phyloP scores from a whole-genome alignment of 2,888 invertebrate genomes.

The Plebejus argus region DNA sequence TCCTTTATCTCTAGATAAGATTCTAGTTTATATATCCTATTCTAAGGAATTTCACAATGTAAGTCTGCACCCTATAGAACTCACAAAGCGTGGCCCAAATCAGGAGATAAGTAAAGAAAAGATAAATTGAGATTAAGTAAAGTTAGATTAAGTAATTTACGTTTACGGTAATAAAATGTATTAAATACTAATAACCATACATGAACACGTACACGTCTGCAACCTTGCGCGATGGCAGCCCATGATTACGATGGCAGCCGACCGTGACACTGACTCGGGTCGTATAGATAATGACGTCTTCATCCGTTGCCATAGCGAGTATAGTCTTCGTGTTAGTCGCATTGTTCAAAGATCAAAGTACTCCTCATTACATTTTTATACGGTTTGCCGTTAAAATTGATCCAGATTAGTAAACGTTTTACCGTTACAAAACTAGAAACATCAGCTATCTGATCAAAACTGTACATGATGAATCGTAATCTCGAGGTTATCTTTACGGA shows the following conservation, averaged over 20 bases:
- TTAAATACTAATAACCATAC: conserved; percentile 48
- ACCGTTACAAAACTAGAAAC: conserved; percentile 19
- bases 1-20: neutral
- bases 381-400: conserved; percentile 20
- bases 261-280: conserved; percentile 74
- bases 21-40: neutral
- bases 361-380: conserved; percentile 25
- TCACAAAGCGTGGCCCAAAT: neutral
- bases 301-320: conserved; percentile 41
- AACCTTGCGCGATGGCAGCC: conserved; percentile 70
- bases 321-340: conserved; percentile 1
- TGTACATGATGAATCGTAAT: conserved; percentile 14
- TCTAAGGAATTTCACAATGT: neutral
- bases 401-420: conserved; percentile 20
- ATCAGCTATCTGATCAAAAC: conserved; percentile 16
- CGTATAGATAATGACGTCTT: conserved; percentile 63
- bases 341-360: conserved; percentile 29
- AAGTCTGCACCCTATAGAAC: neutral
- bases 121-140: no score
- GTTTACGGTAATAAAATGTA: conserved; percentile 12
- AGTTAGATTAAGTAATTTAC: neutral
- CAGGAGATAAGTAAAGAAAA: neutral
- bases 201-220: conserved; percentile 65
- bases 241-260: conserved; percentile 64
- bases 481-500: conserved; percentile 11